Evolutionary conservation across 2,797 vertebrate genomes (phyloP).

Genomic region (Podarcis siculus): DNA sequence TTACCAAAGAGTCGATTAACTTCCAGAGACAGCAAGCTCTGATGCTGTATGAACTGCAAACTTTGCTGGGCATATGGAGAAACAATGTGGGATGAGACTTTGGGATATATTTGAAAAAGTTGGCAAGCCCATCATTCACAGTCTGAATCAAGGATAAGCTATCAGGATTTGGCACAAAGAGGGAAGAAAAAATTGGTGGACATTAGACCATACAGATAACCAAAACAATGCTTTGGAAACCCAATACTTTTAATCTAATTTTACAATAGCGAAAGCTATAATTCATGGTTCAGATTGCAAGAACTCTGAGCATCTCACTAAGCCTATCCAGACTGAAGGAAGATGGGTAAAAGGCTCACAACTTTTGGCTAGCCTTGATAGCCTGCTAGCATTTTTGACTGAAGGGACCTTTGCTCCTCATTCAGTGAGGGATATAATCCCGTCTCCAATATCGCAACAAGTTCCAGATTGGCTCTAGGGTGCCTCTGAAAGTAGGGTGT

Average conservation of each 20-base stretch:
- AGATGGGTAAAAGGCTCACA: neutral
- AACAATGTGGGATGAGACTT: neutral
- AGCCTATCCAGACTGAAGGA: neutral
- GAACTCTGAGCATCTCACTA: neutral
- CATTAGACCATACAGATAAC: neutral
- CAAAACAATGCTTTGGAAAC: no score
- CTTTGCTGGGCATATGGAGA: neutral
- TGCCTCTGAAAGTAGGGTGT: neutral
- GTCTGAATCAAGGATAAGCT: neutral
- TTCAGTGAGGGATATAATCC: neutral
- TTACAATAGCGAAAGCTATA: no score
- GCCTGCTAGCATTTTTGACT: no score
- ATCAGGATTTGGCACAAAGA: neutral
- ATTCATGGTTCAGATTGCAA: neutral
- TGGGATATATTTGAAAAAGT: slow-evolving; percentile 32
- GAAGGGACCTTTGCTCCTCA: neutral
- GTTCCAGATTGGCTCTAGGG: neutral
- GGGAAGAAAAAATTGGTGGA: neutral
- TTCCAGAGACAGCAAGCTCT: neutral
- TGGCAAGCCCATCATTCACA: slow-evolving; percentile 2
- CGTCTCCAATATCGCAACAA: neutral
- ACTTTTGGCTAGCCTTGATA: no score
- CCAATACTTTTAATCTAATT: neutral
- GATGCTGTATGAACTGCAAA: neutral
- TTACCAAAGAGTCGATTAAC: neutral